Evolutionary conservation across 2,797 vertebrate species (phyloP), one percentile per base, ranked within the genome.

Genomic region (Psittacula echo): DNA sequence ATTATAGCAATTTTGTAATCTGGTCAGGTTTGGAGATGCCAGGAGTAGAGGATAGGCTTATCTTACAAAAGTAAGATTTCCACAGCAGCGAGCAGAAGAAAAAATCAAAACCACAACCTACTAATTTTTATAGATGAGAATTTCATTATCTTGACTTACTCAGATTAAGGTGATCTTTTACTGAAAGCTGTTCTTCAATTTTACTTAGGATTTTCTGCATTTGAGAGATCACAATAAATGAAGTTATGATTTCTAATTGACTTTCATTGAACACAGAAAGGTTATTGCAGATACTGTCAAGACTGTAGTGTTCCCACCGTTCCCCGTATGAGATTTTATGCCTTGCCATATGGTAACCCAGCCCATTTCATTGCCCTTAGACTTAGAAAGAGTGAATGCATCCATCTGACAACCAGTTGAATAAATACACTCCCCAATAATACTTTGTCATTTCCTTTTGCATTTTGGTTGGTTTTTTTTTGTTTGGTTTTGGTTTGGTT

Each of bases 211-310:
- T 73, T 91, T 78, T 87, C 79, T 80, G 34, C 83, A 58, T 90
- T 85, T 92, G 61, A 79, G 62, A 51, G 20, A 44, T 84, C 50
- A 81, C 0, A 0, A 56, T 84, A 70, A 91, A 37, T 77, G 32
- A 90, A 93, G 29, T 79, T 74, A 68, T 41, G 48, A 56, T 94
- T 93, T 94, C 39, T 91, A 58, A 89, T 78, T 89, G 94, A 91
- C 78, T 93, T 86, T 84, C 87, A 60, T 48, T 91, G 82, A 91
- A 54, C 23, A 34, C 64, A 44, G 42, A 92, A 89, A 91, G 70
- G 66, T 95, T 84, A 77, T 32, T 87, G 73, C 65, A 66, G 53
- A 64, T 74, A 89, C 79, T 91, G 50, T 91, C 75, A 91, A 68
- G 78, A 66, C 60, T 94, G 22, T 27, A 50, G 58, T 80, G 39